Percentiles rank a stretch among this genome's conserved stretches.
Conservation (phyloP, 2,113 vertebrate species). For the Cygnus atratus region DNA sequence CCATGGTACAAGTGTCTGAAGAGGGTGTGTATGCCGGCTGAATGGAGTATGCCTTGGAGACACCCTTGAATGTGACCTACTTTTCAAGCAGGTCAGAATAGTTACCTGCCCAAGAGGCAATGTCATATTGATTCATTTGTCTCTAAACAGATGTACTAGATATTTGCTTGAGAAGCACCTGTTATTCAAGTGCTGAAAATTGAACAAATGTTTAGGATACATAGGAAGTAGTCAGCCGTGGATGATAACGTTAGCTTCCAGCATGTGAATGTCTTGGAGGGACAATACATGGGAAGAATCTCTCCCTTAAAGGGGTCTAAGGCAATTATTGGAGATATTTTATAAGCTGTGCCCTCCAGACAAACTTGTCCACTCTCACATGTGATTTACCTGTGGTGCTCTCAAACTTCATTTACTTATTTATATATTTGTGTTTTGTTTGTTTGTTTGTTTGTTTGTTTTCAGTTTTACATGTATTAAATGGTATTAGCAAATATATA, state of each 20-base stretch:
- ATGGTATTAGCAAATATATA: not conserved
- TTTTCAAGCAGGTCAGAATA: constrained; percentile 52
- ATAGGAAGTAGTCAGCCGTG: not conserved
- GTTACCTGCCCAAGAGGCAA: constrained; percentile 52
- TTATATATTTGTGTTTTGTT: too few species aligned
- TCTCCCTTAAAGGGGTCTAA: not conserved
- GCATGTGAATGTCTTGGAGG: not conserved
- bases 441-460: too few species aligned
- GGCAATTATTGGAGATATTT: constrained; percentile 12
- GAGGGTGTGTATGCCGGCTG: not conserved
- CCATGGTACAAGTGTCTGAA: not conserved
- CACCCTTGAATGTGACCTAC: constrained; percentile 65
- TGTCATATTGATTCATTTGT: constrained; percentile 60
- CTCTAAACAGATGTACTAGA: constrained; percentile 51
- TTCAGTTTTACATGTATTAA: not conserved
- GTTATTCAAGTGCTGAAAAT: constrained; percentile 4
- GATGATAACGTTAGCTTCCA: constrained; percentile 12
- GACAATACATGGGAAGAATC: not conserved
- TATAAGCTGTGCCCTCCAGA: not conserved
- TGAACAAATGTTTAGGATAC: not conserved
- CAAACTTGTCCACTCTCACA: not conserved
- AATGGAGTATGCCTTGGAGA: constrained; percentile 23
- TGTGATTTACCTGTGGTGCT: not conserved
- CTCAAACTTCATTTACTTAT: not conserved
- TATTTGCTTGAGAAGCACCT: constrained; percentile 18